Evolutionary conservation across 2,797 vertebrate genomes (phyloP).

Genomic region (Diceros bicornis): DNA sequence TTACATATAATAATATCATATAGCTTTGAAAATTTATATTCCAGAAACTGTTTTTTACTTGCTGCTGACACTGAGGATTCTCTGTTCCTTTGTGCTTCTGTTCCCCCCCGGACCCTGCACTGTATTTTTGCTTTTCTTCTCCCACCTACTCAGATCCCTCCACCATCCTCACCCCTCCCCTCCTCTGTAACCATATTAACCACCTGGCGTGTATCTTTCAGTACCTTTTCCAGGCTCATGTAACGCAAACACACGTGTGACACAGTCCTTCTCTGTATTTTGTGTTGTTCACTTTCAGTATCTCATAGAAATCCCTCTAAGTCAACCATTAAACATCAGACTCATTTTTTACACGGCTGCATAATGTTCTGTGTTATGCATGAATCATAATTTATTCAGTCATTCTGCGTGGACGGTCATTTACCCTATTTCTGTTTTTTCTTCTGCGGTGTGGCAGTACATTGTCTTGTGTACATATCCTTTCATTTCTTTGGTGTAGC

Average conservation of each 20-base stretch:
- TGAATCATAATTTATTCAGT: not conserved
- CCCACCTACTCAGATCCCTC: not conserved
- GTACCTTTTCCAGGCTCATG: not conserved
- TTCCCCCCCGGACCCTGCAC: not conserved
- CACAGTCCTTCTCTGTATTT: not conserved
- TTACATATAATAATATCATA: constrained; percentile 3
- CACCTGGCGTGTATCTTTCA: not conserved
- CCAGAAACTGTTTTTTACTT: not conserved
- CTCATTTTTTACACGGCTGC: not conserved
- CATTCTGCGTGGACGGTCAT: not conserved
- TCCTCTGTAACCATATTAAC: not conserved
- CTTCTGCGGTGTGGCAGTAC: not conserved
- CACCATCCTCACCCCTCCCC: not conserved
- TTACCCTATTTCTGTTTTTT: not conserved
- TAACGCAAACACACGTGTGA: not conserved
- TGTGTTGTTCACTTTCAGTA: not conserved
- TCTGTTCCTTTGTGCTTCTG: not conserved
- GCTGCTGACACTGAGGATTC: not conserved
- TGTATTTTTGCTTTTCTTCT: constrained; percentile 41
- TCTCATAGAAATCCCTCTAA: not conserved
- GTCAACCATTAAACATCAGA: not conserved
- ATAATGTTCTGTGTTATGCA: not conserved
- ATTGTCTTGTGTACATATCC: not conserved
- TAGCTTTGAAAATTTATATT: not conserved
- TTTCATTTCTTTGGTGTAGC: constrained; percentile 18